phyloP scores from a whole-genome alignment of 2,113 vertebrate genomes.

The Rhizomys pruinosus region DNA sequence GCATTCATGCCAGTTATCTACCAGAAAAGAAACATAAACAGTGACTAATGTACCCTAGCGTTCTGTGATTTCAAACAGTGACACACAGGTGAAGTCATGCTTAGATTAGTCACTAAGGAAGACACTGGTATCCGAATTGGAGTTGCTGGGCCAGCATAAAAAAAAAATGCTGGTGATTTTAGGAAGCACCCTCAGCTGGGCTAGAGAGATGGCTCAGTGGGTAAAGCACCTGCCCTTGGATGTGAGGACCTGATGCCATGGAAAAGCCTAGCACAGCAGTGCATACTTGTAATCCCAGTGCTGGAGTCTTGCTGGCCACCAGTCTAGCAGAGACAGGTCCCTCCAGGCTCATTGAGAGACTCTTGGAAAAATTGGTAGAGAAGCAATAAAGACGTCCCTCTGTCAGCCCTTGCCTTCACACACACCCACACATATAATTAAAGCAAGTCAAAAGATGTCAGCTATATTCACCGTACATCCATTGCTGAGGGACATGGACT shows the following conservation, averaged over 20 bases:
- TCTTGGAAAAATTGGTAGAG: background rate
- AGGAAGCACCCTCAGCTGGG: background rate
- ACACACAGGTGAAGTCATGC: slow-evolving; percentile 79
- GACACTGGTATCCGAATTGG: slow-evolving; percentile 72
- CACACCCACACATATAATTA: background rate
- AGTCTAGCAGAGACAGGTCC: background rate
- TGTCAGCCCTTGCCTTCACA: background rate
- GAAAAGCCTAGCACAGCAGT: background rate
- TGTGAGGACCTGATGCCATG: no score
- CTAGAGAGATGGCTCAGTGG: background rate
- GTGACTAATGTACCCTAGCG: slow-evolving; percentile 68
- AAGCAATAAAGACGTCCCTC: background rate
- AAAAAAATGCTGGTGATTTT: background rate
- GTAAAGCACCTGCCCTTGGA: background rate
- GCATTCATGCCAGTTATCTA: slow-evolving; percentile 78
- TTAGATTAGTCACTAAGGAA: slow-evolving; percentile 81
- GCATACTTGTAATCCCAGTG: background rate
- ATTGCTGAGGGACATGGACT: background rate
- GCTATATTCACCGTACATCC: background rate
- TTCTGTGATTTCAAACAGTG: slow-evolving; percentile 74
- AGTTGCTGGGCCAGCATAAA: slow-evolving; percentile 8
- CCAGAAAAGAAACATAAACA: slow-evolving; percentile 65
- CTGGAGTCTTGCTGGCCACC: background rate
- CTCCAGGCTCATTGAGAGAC: background rate
- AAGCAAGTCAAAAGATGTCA: background rate